phyloP scores from a whole-genome alignment of 2,797 vertebrate species.

The Malurus leucopterus region DNA sequence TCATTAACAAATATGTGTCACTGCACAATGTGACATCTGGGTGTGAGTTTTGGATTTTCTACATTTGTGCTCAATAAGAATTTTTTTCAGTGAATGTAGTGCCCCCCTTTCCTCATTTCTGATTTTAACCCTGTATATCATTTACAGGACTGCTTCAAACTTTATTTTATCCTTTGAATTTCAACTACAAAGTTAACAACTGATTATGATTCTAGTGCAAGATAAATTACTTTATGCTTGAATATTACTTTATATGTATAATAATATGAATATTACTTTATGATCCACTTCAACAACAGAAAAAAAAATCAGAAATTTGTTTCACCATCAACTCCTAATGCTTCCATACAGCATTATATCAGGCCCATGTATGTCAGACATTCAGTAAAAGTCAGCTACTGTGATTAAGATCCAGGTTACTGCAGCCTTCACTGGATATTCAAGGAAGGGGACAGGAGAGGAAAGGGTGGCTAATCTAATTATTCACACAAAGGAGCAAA shows the following conservation, averaged over 20 bases:
- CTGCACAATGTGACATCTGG: not conserved
- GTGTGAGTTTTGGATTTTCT: not conserved
- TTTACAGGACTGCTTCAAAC: not conserved
- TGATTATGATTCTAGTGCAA: not conserved
- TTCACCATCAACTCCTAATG: not conserved
- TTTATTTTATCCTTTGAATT: not conserved
- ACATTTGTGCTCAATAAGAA: not conserved
- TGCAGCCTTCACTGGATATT: not conserved
- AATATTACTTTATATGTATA: not conserved
- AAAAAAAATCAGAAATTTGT: not conserved
- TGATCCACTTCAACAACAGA: not conserved
- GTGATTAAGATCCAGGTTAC: not conserved
- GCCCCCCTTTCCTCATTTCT: not conserved
- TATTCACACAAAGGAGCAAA: not conserved
- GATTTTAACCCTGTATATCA: not conserved
- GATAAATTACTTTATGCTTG: not conserved
- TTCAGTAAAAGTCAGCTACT: not conserved
- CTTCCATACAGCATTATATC: not conserved
- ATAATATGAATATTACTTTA: not conserved
- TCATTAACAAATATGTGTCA: not conserved
- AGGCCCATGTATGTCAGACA: fast-evolving
- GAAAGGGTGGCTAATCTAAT: not conserved
- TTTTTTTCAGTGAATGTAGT: not conserved
- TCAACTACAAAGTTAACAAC: not conserved
- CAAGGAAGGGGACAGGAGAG: not conserved